A percentile compares a stretch with the other conserved stretches of the same genome.
Conservation (phyloP, 2,113 vertebrate genomes). For the Pelmatolapia mariae region DNA sequence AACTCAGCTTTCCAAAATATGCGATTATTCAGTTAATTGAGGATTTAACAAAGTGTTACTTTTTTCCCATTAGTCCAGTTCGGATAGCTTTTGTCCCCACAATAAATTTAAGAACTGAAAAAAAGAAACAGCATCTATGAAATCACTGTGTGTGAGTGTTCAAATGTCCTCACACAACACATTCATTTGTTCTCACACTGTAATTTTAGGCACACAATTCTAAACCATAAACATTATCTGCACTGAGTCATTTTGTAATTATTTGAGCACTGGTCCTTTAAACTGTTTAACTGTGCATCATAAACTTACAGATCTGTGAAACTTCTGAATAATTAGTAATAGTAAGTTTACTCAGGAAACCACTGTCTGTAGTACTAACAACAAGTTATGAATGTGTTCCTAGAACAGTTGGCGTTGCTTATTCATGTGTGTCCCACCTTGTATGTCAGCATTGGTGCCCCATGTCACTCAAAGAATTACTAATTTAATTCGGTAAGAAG, state of each 20-base stretch:
- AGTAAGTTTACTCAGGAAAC: background rate
- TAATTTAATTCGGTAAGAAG: background rate
- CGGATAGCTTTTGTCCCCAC: accelerated
- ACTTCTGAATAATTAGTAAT: background rate
- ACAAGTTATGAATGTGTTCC: background rate
- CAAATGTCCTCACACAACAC: background rate
- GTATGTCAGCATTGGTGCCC: background rate
- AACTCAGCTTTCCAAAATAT: background rate
- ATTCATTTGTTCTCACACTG: background rate
- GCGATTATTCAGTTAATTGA: background rate
- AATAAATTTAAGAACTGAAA: background rate
- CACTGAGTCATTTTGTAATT: background rate
- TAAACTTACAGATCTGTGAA: background rate
- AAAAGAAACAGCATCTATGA: background rate
- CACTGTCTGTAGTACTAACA: background rate
- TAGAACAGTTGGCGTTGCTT: accelerated
- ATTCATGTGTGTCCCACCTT: background rate
- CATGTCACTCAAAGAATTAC: background rate
- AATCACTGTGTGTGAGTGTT: background rate
- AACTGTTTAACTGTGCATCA: background rate
- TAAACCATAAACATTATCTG: background rate
- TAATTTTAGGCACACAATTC: background rate
- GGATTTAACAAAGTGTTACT: background rate
- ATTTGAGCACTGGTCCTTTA: background rate
- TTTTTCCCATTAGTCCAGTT: background rate